Evolutionary conservation across 2,113 vertebrate genomes (phyloP).

Genomic region (Dipodomys stephensi): DNA sequence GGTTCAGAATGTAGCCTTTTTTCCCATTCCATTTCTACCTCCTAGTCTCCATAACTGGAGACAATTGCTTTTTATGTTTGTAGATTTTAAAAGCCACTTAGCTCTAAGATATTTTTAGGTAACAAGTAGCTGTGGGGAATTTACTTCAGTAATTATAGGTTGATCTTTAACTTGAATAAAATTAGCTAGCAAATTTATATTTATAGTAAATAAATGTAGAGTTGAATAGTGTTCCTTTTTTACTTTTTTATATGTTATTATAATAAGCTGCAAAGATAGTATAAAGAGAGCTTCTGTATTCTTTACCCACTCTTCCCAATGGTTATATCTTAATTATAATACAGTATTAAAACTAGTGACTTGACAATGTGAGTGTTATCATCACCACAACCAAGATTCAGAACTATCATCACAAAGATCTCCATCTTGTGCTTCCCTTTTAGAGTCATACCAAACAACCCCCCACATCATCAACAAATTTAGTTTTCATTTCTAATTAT

Average conservation of each 20-base stretch:
- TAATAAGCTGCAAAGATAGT: conserved; percentile 36
- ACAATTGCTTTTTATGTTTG: conserved; percentile 32
- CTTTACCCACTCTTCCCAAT: conserved; percentile 24
- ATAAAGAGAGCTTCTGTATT: conserved; percentile 32
- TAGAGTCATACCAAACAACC: background rate
- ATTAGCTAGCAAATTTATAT: conserved; percentile 28
- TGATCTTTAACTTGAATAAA: conserved; percentile 50
- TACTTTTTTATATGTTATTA: conserved; percentile 64
- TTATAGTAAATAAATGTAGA: conserved; percentile 66
- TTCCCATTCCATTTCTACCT: background rate
- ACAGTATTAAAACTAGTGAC: conserved; percentile 36
- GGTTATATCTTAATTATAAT: conserved; percentile 54
- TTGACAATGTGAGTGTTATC: conserved; percentile 27
- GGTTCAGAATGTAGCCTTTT: conserved; percentile 43
- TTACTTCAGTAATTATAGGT: conserved; percentile 55
- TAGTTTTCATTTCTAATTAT: conserved; percentile 11
- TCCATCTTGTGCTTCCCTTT: background rate
- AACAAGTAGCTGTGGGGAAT: conserved; percentile 55
- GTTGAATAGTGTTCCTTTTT: conserved; percentile 43
- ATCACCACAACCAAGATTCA: conserved; percentile 37
- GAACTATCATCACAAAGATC: conserved; percentile 9
- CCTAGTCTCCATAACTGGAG: conserved; percentile 13
- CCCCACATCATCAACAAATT: conserved; percentile 47
- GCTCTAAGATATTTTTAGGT: conserved; percentile 52
- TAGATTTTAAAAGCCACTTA: conserved; percentile 55